These are phyloP conservation scores for Peucedramus taeniatus DNA, from an alignment of 2,113 vertebrate species.

Conservation along the genomic window DNA sequence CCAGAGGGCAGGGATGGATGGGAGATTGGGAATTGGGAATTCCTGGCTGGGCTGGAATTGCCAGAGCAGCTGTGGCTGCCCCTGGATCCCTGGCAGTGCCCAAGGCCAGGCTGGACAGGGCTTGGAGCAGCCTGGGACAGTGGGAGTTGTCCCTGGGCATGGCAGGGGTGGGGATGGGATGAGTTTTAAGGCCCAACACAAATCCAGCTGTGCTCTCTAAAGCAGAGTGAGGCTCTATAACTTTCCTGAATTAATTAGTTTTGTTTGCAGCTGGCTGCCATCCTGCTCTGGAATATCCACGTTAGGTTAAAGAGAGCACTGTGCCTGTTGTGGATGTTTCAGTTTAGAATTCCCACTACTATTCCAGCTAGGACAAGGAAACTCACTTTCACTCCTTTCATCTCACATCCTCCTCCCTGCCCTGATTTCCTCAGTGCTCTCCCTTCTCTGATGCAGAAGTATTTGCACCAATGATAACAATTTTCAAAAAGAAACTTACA, in stretches of 20 bases:
- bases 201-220: not conserved
- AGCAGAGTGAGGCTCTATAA: not conserved
- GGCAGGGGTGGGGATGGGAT: not conserved
- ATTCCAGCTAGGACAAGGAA: constrained; percentile 8
- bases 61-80: not conserved
- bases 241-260: not conserved
- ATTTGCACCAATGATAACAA: not conserved
- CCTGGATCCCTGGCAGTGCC: not conserved
- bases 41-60: accelerated
- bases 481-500: constrained; percentile 31
- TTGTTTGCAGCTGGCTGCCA: constrained; percentile 14
- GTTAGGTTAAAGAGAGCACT: not conserved
- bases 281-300: not conserved
- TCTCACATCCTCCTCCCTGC: not conserved
- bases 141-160: accelerated
- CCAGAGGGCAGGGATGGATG: not conserved
- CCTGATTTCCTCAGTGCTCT: not conserved
- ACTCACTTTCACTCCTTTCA: constrained; percentile 8
- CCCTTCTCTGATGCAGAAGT: not conserved
- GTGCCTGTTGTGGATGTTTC: not conserved
- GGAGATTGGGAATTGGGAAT: not conserved
- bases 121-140: accelerated
- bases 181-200: not conserved
- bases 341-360: constrained; percentile 1
- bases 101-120: accelerated